Evolutionary conservation across 2,797 vertebrate species (phyloP).

Genomic region (Spondyliosoma cantharus): DNA sequence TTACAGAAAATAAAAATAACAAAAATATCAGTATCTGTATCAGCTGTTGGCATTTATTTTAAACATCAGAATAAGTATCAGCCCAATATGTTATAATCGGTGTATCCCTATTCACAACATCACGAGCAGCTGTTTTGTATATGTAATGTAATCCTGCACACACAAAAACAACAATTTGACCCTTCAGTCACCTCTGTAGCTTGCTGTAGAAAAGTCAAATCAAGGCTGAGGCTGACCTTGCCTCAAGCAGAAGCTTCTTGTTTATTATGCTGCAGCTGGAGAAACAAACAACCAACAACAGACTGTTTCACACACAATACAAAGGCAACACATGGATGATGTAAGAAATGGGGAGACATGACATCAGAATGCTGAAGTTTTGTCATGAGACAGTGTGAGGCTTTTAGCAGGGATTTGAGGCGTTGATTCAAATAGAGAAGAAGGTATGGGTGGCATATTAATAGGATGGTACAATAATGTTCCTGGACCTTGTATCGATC

Average conservation of each 20-base stretch:
- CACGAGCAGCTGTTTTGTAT: not conserved
- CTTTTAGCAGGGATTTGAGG: not conserved
- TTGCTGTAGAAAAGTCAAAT: not conserved
- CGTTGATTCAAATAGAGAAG: not conserved
- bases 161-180: not conserved
- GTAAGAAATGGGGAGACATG: not conserved
- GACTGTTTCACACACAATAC: not conserved
- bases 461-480: not conserved
- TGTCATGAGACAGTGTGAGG: not conserved
- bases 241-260: not conserved
- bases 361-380: not conserved
- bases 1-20: too few relatives aligned
- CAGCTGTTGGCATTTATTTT: too few relatives aligned
- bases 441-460: not conserved
- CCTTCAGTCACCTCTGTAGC: not conserved
- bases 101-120: too few relatives aligned
- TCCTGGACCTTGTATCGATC: too few relatives aligned
- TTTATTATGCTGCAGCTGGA: conserved; percentile 7
- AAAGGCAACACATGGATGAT: not conserved
- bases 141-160: not conserved
- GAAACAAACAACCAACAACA: not conserved
- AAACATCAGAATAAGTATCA: too few relatives aligned
- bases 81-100: too few relatives aligned
- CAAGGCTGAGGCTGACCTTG: not conserved
- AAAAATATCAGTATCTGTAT: too few relatives aligned